Conservation (phyloP, 2,888 invertebrate species). For the Tinea semifulvella region DNA sequence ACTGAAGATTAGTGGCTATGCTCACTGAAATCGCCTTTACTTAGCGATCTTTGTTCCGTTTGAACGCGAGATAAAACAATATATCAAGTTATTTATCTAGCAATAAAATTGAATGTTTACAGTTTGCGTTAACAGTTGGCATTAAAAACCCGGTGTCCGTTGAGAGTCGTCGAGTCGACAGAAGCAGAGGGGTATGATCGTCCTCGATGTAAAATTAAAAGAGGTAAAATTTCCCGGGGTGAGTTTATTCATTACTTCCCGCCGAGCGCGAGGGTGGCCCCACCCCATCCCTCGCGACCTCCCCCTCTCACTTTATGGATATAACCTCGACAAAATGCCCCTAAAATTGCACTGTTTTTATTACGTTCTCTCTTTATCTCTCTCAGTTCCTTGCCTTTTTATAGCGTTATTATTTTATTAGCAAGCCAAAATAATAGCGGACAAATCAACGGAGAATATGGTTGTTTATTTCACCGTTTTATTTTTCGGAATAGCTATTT, state of each 20-base stretch:
- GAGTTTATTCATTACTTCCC: slow-evolving; percentile 64
- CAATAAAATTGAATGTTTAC: not conserved
- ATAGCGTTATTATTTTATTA: slow-evolving; percentile 61
- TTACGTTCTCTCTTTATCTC: slow-evolving; percentile 64
- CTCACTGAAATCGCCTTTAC: too few relatives aligned
- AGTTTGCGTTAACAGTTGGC: not conserved
- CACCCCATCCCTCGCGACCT: slow-evolving; percentile 30
- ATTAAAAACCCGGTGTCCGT: not conserved
- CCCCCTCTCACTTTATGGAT: slow-evolving; percentile 57
- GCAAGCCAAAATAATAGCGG: slow-evolving; percentile 25
- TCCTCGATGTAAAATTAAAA: slow-evolving; percentile 47
- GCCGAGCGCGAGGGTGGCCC: slow-evolving; percentile 31
- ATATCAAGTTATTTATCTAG: not conserved
- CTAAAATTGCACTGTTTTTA: slow-evolving; percentile 68
- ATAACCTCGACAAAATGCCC: slow-evolving; percentile 68
- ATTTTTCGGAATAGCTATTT: not conserved
- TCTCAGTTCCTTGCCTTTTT: slow-evolving; percentile 62
- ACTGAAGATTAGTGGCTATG: not conserved
- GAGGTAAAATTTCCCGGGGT: slow-evolving; percentile 52
- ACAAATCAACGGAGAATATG: slow-evolving; percentile 12
- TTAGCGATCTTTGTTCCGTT: not conserved
- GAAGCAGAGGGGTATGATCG: slow-evolving; percentile 33
- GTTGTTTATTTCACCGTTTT: not conserved
- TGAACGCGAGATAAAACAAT: too few relatives aligned
- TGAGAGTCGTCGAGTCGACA: slow-evolving; percentile 9